Base-by-base conservation (phyloP, 1,140 invertebrate genomes). In the Lepidotrigona ventralis region DNA sequence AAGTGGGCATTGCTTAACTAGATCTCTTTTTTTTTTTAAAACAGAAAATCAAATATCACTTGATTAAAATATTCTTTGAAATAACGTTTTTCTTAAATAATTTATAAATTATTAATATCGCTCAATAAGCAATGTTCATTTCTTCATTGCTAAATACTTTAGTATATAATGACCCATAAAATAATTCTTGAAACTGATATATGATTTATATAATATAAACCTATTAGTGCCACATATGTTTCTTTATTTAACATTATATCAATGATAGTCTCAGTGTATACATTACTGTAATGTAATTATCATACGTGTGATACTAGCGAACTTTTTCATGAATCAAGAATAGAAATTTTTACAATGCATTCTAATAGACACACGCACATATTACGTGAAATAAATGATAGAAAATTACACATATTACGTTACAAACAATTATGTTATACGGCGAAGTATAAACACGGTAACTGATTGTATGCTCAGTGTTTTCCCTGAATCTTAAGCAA, bases 201-300 rank as follows among this genome's bases (percentile, higher is more conserved):
- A 73, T 79, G 58, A 76, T 81, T 76, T 81, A 64, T 75, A 86
- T 60, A 33, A 70, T 17, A 46, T 64, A 72, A 54, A 74, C 66
- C n/a, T 79, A 77, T 79, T 76, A 86, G 76, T 86, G 79, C 86
- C 76, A 87, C 66, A 51, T 79, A 73, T 72, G 51, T 70, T 80
- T 64, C 5, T 87, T 79, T 84, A 53, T 54, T 29, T 26, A 60
- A 77, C 56, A 70, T 46, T 83, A 75, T 86, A 75, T 86, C 72
- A 87, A 86, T 86, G 75, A 84, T 87, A 72, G 53, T 86, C 72
- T 87, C 78, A 84, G 76, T 79, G 70, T 87, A 86, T 87, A 87
- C 74, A 69, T 53, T 79, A 79, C 66, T 56, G 56, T 87, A 86
- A 81, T 84, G 69, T 84, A 88, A 84, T 70, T 64, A 87, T 84